Evolutionary conservation across 2,113 vertebrate genomes (phyloP), one percentile per base, ranked within the genome.

Genomic region (Callionymus lyra): DNA sequence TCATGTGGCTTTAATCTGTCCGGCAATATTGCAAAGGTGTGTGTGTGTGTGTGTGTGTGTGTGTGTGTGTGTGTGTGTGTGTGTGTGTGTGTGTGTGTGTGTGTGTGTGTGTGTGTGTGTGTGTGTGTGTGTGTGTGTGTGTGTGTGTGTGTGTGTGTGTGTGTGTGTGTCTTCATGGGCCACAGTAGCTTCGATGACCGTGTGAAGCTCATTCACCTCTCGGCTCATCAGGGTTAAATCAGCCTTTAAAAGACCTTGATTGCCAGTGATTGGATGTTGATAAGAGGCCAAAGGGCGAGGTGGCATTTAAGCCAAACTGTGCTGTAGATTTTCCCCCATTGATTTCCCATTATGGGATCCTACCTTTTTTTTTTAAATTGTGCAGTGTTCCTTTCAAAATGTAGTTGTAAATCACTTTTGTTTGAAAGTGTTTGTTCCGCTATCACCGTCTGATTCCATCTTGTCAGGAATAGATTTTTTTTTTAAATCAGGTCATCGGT

Each of bases 1-100:
- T 85, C 80, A 79, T 83, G 70, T 54, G 68, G 53, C 78, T 81
- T 82, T 85, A 86, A 84, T 85, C 81, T 84, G 68, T 61, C 38
- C 68, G 12, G 74, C 78, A 78, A 82, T 83, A 82, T 77, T 81
- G 74, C 70, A 65, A 50, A 66, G 44, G 40, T 17, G 51, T 40
- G 42, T 31, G 54, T 21, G 44, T 17, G 14, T 41, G 41, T 41
- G 41, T 46, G 52, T 9, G 32, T 44, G 16, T 46, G 15, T 18
- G 57, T 51, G 59, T 39, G 47, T 19, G 40, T 17, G 51, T 40
- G 42, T 31, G 54, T 21, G 44, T 17, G 14, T 41, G 41, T 41
- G 41, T 46, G 52, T 9, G 32, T 44, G 16, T 46, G 15, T 18
- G 57, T 51, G 59, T 39, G 47, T 19, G n/a, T n/a, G n/a, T n/a